Conservation (phyloP, 2,888 invertebrate genomes). For the Ochropleura plecta region DNA sequence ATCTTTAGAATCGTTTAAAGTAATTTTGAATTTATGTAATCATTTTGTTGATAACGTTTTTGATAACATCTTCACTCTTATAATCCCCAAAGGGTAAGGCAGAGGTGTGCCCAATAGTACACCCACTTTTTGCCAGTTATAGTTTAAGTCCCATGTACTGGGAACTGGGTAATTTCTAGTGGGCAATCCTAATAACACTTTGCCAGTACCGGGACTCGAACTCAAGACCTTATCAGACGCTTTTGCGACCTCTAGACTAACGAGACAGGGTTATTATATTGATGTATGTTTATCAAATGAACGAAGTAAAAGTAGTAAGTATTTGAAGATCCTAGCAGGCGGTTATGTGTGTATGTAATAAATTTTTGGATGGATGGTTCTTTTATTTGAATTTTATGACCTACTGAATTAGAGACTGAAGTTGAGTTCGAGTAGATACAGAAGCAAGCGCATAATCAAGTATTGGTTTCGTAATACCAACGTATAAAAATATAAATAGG, state of each 20-base stretch:
- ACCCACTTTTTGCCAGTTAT: too few relatives aligned
- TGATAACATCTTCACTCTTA: background rate
- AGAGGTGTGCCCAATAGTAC: too few relatives aligned
- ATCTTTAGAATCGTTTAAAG: conserved; percentile 12
- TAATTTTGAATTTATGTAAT: conserved; percentile 11
- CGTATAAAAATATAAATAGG: conserved; percentile 11
- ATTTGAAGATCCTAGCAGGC: too few relatives aligned
- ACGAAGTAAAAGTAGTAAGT: background rate
- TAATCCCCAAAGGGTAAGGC: too few relatives aligned
- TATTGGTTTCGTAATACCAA: conserved; percentile 10
- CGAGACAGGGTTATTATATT: too few relatives aligned
- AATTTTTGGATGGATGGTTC: background rate
- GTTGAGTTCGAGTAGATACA: background rate
- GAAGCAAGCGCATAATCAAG: background rate
- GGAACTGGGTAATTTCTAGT: too few relatives aligned
- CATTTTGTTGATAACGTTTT: background rate
- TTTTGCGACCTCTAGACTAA: too few relatives aligned
- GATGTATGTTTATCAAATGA: background rate
- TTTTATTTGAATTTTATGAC: background rate
- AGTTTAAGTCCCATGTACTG: too few relatives aligned
- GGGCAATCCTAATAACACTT: too few relatives aligned
- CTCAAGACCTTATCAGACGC: too few relatives aligned
- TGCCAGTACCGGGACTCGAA: too few relatives aligned
- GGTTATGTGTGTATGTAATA: background rate
- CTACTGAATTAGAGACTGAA: background rate